These are phyloP conservation scores for Otolemur crassicaudatus DNA, from an alignment of 2,797 vertebrate genomes.

Conservation along the genomic window DNA sequence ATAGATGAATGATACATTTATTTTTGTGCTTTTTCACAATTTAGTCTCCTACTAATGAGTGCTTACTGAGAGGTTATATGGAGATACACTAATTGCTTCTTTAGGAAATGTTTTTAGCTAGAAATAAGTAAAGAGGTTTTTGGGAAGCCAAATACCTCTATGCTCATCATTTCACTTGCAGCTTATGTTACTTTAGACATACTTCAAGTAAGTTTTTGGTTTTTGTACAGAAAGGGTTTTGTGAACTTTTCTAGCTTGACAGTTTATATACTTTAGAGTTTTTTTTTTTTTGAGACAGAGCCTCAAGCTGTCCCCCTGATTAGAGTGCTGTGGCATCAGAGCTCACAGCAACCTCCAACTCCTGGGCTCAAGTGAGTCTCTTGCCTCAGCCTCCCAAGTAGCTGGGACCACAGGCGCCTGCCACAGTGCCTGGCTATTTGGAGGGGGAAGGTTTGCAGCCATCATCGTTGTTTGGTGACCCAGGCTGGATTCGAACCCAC, in stretches of 20 bases:
- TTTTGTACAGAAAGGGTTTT: slow-evolving; percentile 25
- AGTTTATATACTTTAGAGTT: background rate
- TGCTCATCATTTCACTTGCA: background rate
- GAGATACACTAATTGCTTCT: background rate
- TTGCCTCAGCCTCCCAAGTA: too few species aligned
- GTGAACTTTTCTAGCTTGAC: background rate
- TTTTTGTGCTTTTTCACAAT: slow-evolving; percentile 6
- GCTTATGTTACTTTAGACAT: slow-evolving; percentile 24
- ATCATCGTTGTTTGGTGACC: too few species aligned
- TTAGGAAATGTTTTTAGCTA: slow-evolving; percentile 24
- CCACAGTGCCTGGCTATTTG: too few species aligned
- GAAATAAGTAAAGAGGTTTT: background rate
- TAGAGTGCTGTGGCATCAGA: too few species aligned
- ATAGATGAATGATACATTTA: slow-evolving; percentile 38
- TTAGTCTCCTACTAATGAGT: background rate
- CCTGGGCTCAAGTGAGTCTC: too few species aligned
- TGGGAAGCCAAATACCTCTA: background rate
- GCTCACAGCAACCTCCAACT: too few species aligned
- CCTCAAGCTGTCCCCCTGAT: too few species aligned
- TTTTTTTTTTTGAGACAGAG: too few species aligned
- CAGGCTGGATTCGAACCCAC: too few species aligned
- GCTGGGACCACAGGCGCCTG: too few species aligned
- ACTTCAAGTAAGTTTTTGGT: background rate
- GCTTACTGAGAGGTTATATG: background rate
- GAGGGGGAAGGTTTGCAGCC: too few species aligned